Evolutionary conservation across 1,140 invertebrate genomes (phyloP).

Genomic region (Lethocerus indicus): DNA sequence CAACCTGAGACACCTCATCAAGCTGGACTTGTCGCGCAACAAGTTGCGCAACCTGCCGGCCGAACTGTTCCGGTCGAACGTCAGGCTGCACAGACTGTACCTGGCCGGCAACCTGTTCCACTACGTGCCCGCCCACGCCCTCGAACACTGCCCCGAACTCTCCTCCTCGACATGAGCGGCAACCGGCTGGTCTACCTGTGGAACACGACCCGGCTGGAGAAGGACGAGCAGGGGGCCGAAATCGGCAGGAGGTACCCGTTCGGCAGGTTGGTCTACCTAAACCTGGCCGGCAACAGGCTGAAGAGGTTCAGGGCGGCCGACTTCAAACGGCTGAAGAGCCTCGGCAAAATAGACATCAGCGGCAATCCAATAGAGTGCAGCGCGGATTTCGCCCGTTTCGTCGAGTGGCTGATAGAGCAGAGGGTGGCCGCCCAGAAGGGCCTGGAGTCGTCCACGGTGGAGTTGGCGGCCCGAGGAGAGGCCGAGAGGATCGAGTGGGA

Average conservation of each 20-base stretch:
- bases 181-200: conserved; percentile 43
- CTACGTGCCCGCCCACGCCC: conserved; percentile 41
- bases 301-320: conserved; percentile 13
- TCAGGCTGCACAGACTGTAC: conserved; percentile 40
- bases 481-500: conserved; percentile 13
- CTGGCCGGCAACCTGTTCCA: conserved; percentile 50
- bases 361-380: conserved; percentile 28
- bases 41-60: conserved; percentile 33
- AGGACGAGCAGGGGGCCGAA: conserved; percentile 32
- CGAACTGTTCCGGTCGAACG: conserved; percentile 40
- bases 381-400: conserved; percentile 24
- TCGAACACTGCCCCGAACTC: conserved; percentile 34
- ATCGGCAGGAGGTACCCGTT: no score
- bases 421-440: conserved; percentile 24
- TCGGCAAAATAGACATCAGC: conserved; percentile 24
- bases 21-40: conserved; percentile 52
- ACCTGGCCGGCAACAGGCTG: conserved; percentile 19
- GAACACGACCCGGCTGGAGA: conserved; percentile 31
- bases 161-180: conserved; percentile 42
- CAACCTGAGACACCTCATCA: conserved; percentile 34
- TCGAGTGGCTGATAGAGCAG: conserved; percentile 26
- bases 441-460: conserved; percentile 6
- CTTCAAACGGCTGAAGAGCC: conserved; percentile 11
- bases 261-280: conserved; percentile 19
- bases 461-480: no score